Base-by-base conservation (phyloP, 1,140 invertebrate species). In the Drosophila seguyi region DNA sequence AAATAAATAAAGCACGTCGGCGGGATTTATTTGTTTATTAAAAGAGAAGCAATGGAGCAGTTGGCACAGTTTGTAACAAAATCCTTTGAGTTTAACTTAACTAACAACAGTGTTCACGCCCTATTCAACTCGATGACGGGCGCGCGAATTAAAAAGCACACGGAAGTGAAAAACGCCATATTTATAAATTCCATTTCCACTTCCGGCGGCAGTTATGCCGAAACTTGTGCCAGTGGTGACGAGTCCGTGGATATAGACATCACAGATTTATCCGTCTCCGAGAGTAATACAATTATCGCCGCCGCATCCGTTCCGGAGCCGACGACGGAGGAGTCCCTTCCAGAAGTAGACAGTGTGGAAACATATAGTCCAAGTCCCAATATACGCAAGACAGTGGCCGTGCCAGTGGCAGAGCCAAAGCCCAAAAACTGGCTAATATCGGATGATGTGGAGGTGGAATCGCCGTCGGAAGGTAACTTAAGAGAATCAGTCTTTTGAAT, bases 1-100 rank as follows among this genome's bases (percentile, higher is more conserved):
- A 53, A 50, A 31, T n/a, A 27, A 48, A 20, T 25, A 38, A 55
- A 11, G 36, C 14, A 52, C 50, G 29, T 56, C 29, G 14, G 60
- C 34, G 31, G 41, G 10, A 22, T 29, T 65, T n/a, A 41, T 45
- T 66, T 66, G 39, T 69, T 69, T 72, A 72, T n/a, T 29, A 36
- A 58, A 31, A 58, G 52, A 66, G 66, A 14, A n/a, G n/a, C n/a
- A n/a, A 72, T 72, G 68, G 68, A 72, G 68, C 67, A 72, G 55
- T 72, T 72, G 68, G 68, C 68, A 41, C 68, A 72, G 66, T 72
- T 72, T 59, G 68, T 72, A n/a, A 72, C 68, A 11, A 72, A 72
- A 48, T 72, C 68, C 8, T 72, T 72, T 39, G 68, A 72, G 20
- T 72, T 72, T 44, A 72, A 72, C 29, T 36, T 72, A 57, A 72